Evolutionary conservation across 2,888 invertebrate genomes (phyloP).

Genomic region (Cerceris rybyensis): DNA sequence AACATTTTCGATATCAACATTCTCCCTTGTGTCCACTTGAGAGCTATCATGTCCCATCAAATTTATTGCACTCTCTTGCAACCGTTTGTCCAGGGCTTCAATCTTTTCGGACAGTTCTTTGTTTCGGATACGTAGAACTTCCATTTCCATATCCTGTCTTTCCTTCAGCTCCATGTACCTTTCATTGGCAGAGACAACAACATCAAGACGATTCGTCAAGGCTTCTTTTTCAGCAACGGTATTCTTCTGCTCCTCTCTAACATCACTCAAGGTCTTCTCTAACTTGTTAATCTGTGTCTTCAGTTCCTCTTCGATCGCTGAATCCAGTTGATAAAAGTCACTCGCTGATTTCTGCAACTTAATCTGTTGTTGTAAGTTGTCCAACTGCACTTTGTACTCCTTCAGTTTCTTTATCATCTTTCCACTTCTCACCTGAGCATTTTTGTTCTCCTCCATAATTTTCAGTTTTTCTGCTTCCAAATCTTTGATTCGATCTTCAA

Average conservation of each 20-base stretch:
- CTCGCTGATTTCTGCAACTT: slow-evolving; percentile 83
- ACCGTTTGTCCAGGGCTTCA: slow-evolving; percentile 81
- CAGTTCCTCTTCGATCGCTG: slow-evolving; percentile 92
- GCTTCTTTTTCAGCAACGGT: slow-evolving; percentile 87
- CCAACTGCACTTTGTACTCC: slow-evolving; percentile 89
- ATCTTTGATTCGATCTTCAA: slow-evolving; percentile 84
- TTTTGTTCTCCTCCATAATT: slow-evolving; percentile 47
- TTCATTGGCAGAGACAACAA: slow-evolving; percentile 89
- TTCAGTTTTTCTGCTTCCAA: slow-evolving; percentile 68
- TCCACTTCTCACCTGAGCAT: slow-evolving; percentile 84
- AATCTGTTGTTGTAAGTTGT: slow-evolving; percentile 84
- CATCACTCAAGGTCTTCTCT: slow-evolving; percentile 86
- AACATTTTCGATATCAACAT: background rate
- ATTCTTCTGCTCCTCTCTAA: slow-evolving; percentile 84
- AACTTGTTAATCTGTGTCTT: slow-evolving; percentile 86
- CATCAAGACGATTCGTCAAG: slow-evolving; percentile 88
- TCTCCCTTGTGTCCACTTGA: background rate
- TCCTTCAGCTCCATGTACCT: slow-evolving; percentile 91
- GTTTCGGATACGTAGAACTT: slow-evolving; percentile 88
- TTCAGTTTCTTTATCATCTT: slow-evolving; percentile 93
- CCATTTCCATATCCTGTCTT: slow-evolving; percentile 89
- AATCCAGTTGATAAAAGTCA: slow-evolving; percentile 86
- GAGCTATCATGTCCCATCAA: background rate
- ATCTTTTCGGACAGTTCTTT: slow-evolving; percentile 88
- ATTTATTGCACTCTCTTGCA: slow-evolving; percentile 38